phyloP scores from a whole-genome alignment of 2,797 vertebrate genomes.

The Galago senegalensis region DNA sequence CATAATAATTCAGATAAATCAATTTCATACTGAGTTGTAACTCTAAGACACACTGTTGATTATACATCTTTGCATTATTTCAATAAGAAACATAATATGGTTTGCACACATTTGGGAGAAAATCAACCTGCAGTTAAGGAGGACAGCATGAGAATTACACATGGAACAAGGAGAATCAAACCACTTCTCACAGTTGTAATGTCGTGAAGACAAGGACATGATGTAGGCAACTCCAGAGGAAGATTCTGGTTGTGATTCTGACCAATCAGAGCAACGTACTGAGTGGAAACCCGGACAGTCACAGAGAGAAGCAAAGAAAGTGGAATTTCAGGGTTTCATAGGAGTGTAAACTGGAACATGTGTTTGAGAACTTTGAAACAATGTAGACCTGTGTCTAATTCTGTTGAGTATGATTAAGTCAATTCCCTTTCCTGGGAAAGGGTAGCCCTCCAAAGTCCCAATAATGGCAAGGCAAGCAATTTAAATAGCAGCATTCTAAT shows the following conservation, averaged over 20 bases:
- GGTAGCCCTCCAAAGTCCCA: not conserved
- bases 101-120: not conserved
- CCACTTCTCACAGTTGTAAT: not conserved
- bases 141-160: not conserved
- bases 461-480: not conserved
- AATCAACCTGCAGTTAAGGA: not conserved
- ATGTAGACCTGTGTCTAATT: not conserved
- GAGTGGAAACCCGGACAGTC: not conserved
- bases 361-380: not conserved
- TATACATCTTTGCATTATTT: not conserved
- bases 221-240: accelerated
- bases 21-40: not conserved
- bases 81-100: not conserved
- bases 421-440: not conserved
- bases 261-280: not conserved
- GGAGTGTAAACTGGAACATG: not conserved
- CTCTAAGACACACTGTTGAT: not conserved
- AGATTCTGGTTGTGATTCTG: not conserved
- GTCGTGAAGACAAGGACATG: not conserved
- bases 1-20: not conserved
- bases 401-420: not conserved
- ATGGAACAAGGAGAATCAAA: not conserved
- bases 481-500: not conserved
- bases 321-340: not conserved
- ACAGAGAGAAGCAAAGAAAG: not conserved